Percentiles rank a stretch among this genome's conserved stretches.
These are phyloP conservation scores for Sinentomon sp. DNA, from an alignment of 2,888 invertebrate genomes.

Conservation along the genomic window DNA sequence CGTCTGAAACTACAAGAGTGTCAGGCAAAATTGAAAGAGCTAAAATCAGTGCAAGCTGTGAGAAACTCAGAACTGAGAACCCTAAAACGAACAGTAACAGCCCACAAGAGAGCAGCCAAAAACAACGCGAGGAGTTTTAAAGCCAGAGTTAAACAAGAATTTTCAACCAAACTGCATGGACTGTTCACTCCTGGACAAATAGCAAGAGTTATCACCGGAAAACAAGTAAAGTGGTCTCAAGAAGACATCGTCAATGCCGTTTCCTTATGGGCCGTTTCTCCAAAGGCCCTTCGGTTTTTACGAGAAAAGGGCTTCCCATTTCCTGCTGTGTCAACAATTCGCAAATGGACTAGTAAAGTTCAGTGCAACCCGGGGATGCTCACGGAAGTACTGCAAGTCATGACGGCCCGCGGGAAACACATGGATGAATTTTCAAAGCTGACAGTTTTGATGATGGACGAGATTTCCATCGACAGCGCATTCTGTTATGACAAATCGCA, in stretches of 20 bases:
- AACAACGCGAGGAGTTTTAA: no score
- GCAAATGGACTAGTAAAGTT: conserved; percentile 10
- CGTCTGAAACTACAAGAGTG: no score
- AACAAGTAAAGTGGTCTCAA: conserved; percentile 6
- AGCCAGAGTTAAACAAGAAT: no score
- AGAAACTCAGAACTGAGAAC: no score
- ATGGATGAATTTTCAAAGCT: conserved; percentile 1
- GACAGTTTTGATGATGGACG: conserved; percentile 10
- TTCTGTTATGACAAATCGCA: conserved; percentile 5
- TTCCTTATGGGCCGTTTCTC: conserved; percentile 6
- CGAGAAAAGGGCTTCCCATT: conserved; percentile 10
- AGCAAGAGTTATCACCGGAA: conserved; percentile 1
- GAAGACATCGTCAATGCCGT: conserved; percentile 8
- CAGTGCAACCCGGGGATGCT: conserved; percentile 9
- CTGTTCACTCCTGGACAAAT: no score
- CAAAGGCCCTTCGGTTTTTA: conserved; percentile 10
- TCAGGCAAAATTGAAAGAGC: no score
- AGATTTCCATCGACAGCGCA: conserved; percentile 10
- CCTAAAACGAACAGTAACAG: no score
- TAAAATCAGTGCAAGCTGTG: no score
- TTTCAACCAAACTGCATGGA: no score
- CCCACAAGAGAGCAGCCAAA: no score
- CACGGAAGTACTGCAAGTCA: conserved; percentile 5
- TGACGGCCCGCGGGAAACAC: conserved; percentile 4
- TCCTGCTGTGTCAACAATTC: conserved; percentile 8